These are phyloP conservation scores for Colistium nudipinnis DNA, from an alignment of 2,113 vertebrate species.

Conservation along the genomic window DNA sequence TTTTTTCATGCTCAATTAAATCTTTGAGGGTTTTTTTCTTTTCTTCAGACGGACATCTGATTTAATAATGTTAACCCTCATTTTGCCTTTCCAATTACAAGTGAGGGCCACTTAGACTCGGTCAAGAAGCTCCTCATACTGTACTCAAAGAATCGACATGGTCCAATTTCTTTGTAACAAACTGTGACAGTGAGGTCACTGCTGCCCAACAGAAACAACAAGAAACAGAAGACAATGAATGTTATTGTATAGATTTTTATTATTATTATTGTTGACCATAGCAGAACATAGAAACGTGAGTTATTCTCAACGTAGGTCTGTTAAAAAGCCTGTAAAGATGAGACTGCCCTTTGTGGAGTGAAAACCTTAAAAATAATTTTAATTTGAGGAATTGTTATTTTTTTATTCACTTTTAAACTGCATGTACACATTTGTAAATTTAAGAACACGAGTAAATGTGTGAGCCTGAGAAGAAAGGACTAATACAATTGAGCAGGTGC, in stretches of 20 bases:
- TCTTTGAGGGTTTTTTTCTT: not conserved
- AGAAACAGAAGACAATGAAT: not conserved
- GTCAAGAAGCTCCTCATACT: not conserved
- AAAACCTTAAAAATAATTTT: no score
- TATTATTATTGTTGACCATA: not conserved
- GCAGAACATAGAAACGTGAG: not conserved
- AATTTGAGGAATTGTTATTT: no score
- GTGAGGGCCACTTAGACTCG: not conserved
- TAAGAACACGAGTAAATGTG: no score
- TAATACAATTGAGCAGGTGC: no score
- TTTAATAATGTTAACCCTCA: constrained; percentile 23
- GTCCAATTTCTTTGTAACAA: constrained; percentile 17
- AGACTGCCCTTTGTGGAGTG: no score
- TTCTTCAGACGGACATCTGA: not conserved
- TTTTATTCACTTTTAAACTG: no score
- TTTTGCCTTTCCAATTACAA: constrained; percentile 7
- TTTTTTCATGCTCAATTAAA: not conserved
- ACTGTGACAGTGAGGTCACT: constrained; percentile 7
- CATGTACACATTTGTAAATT: no score
- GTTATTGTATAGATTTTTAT: not conserved
- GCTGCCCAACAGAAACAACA: constrained; percentile 29
- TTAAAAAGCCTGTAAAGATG: no score
- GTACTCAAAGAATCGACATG: not conserved
- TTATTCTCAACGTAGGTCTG: not conserved
- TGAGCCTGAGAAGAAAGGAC: no score